Evolutionary conservation across 2,797 vertebrate genomes (phyloP).

Genomic region (Centroberyx gerrardi): DNA sequence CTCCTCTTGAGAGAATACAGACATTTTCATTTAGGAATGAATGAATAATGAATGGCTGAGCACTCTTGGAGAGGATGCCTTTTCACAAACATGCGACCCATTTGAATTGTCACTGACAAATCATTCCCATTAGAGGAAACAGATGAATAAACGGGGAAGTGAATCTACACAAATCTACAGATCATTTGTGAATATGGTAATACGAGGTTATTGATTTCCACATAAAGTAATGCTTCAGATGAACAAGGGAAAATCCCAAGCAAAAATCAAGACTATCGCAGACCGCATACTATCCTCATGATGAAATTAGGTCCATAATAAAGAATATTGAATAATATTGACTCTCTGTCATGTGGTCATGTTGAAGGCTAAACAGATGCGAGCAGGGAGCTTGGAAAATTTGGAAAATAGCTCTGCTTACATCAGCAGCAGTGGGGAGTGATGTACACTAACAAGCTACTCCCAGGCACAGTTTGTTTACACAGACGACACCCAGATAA

Average conservation of each 20-base stretch:
- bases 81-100: too few relatives aligned
- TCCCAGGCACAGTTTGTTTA: conserved; percentile 77
- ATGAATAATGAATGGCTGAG: conserved; percentile 19
- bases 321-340: conserved; percentile 58
- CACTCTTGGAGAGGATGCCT: not conserved
- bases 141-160: conserved; percentile 12
- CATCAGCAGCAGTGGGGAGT: conserved; percentile 74
- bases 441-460: conserved; percentile 69
- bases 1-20: not conserved
- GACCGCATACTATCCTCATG: conserved; percentile 34
- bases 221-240: conserved; percentile 28
- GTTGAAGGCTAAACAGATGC: conserved; percentile 62
- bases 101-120: too few relatives aligned
- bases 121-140: not conserved
- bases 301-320: conserved; percentile 51
- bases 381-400: conserved; percentile 52
- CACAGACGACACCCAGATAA: conserved; percentile 79
- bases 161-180: not conserved
- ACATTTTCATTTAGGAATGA: not conserved
- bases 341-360: conserved; percentile 56
- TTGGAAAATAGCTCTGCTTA: conserved; percentile 68
- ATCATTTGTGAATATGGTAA: not conserved
- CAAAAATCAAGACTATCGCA: conserved; percentile 21
- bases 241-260: conserved; percentile 6
- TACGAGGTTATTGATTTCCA: conserved; percentile 36